Percentiles rank a stretch among this genome's conserved stretches.
Conservation (phyloP, 2,113 vertebrate genomes). For the Nycticebus coucang region DNA sequence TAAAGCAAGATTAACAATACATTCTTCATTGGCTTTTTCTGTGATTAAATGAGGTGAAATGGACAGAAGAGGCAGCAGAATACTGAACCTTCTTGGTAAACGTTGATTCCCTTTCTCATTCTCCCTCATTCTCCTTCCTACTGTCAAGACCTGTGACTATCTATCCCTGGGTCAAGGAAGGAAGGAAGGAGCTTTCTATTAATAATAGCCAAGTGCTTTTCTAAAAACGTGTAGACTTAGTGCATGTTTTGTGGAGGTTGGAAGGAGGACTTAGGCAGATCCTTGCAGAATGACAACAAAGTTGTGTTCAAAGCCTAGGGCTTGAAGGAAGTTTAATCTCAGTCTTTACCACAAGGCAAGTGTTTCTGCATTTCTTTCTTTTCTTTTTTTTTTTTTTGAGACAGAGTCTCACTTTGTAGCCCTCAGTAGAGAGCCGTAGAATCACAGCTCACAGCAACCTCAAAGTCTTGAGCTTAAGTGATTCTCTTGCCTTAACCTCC, state of each 20-base stretch:
- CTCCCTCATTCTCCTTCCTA: not conserved
- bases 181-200: not conserved
- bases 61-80: not conserved
- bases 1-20: not conserved
- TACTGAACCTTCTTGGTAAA: not conserved
- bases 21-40: not conserved
- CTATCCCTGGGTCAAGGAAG: not conserved
- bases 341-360: not conserved
- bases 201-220: not conserved
- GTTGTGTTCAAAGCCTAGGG: not conserved
- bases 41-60: not conserved
- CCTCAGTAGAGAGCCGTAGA: too few species aligned
- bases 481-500: too few species aligned
- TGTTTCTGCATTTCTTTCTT: not conserved
- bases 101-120: not conserved
- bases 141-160: not conserved
- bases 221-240: not conserved
- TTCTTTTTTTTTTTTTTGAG: too few species aligned
- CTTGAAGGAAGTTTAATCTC: not conserved
- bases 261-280: not conserved
- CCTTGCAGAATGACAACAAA: not conserved
- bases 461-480: too few species aligned
- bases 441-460: too few species aligned
- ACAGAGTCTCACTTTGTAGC: too few species aligned
- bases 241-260: not conserved